These are phyloP conservation scores for Diploptera punctata DNA, from an alignment of 2,888 invertebrate species.

Conservation along the genomic window DNA sequence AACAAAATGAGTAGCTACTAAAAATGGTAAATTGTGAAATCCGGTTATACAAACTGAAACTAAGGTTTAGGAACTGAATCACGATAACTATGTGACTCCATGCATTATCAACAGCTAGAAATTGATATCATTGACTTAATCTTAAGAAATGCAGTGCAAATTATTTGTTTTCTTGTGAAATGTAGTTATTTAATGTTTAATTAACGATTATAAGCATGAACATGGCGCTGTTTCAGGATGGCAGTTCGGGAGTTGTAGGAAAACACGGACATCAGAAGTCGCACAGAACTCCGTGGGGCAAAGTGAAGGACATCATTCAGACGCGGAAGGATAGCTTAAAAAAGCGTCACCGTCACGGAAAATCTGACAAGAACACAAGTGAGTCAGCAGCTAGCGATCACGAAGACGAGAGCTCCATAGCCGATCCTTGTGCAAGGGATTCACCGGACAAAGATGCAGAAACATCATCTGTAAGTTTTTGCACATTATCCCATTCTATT, in stretches of 20 bases:
- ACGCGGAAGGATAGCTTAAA: slow-evolving; percentile 71
- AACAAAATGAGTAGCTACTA: no score
- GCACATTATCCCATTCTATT: no score
- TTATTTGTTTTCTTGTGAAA: not conserved
- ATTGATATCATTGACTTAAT: no score
- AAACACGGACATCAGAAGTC: slow-evolving; percentile 56
- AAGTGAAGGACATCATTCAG: slow-evolving; percentile 79
- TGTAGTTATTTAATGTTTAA: not conserved
- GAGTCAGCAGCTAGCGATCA: slow-evolving; percentile 23
- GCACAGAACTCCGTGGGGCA: slow-evolving; percentile 76
- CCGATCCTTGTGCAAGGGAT: slow-evolving; percentile 14
- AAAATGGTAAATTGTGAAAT: no score
- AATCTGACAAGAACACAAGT: slow-evolving; percentile 39
- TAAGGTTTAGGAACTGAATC: no score
- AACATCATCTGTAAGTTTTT: no score
- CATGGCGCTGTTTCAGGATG: no score
- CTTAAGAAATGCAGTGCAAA: no score
- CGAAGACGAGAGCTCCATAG: slow-evolving; percentile 18
- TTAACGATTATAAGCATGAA: no score
- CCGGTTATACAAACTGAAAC: no score
- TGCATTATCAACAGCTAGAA: no score
- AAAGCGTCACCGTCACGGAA: slow-evolving; percentile 60
- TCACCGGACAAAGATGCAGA: not conserved
- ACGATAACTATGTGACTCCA: no score
- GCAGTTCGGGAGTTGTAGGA: slow-evolving; percentile 24